These are phyloP conservation scores for Eptatretus burgeri DNA, from an alignment of 2,113 vertebrate genomes.

Conservation along the genomic window DNA sequence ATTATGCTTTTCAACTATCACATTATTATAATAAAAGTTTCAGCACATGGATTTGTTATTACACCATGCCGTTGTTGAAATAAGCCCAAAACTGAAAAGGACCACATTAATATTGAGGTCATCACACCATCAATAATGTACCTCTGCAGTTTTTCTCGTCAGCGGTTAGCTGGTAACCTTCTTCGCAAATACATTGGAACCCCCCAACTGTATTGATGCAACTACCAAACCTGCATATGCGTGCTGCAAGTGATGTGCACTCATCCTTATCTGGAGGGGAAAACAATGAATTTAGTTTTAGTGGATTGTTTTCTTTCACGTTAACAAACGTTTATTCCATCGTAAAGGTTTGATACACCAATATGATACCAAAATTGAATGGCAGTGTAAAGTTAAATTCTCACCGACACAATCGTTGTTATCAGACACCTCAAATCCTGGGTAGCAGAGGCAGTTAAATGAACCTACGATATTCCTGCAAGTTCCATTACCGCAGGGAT, in stretches of 20 bases:
- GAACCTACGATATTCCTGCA: conserved; percentile 70
- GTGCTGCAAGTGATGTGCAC: conserved; percentile 36
- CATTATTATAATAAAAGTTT: too few relatives aligned
- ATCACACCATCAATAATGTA: neutral
- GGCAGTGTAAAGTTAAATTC: conserved; percentile 8
- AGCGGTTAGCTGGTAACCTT: conserved; percentile 49
- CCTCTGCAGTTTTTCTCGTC: conserved; percentile 25
- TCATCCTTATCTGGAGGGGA: conserved; percentile 39
- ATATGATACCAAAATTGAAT: neutral
- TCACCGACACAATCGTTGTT: conserved; percentile 63
- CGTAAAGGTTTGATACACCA: neutral
- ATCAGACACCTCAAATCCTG: conserved; percentile 46
- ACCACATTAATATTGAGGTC: too few relatives aligned
- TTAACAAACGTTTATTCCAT: neutral
- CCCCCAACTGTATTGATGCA: conserved; percentile 58
- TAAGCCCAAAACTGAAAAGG: too few relatives aligned
- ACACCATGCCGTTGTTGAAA: too few relatives aligned
- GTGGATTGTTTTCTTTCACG: too few relatives aligned
- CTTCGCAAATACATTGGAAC: conserved; percentile 59
- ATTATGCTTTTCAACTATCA: too few relatives aligned
- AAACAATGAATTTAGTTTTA: neutral
- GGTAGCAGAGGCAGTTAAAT: conserved; percentile 75
- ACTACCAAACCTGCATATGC: conserved; percentile 51
- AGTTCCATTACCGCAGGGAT: conserved; percentile 55
- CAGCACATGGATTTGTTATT: too few relatives aligned